Conservation (phyloP, 2,888 invertebrate genomes). For the Mechanitis mazaeus region DNA sequence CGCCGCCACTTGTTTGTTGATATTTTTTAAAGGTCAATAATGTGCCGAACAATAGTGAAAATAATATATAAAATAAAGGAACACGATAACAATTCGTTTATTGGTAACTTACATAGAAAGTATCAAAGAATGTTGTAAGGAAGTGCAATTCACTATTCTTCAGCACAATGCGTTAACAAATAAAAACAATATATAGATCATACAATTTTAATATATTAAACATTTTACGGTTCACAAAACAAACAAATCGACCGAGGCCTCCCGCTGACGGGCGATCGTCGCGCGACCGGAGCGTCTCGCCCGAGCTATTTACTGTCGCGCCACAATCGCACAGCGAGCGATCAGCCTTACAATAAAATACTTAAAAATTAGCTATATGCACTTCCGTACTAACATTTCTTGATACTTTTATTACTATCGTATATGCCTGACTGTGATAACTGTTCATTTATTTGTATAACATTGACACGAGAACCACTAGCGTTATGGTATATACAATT, state of each 20-base stretch:
- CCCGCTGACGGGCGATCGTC: conserved; percentile 4
- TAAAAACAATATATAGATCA: conserved; percentile 43
- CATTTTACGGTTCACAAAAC: conserved; percentile 36
- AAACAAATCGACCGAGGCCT: conserved; percentile 12
- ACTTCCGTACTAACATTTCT: conserved; percentile 59
- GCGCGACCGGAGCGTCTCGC: not conserved
- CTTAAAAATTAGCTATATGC: conserved; percentile 38
- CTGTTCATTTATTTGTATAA: too few species aligned
- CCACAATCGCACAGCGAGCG: conserved; percentile 8
- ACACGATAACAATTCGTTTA: conserved; percentile 25
- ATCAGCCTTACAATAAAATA: conserved; percentile 11
- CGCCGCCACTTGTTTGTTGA: conserved; percentile 10
- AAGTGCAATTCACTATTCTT: conserved; percentile 78
- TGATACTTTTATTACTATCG: conserved; percentile 33
- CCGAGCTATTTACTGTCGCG: not conserved
- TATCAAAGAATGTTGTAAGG: conserved; percentile 54
- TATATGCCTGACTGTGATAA: too few species aligned
- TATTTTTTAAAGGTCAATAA: conserved; percentile 44
- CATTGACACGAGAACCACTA: too few species aligned
- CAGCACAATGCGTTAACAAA: conserved; percentile 57
- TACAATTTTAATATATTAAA: conserved; percentile 61
- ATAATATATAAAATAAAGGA: conserved; percentile 54
- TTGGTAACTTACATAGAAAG: conserved; percentile 25
- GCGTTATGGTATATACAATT: too few species aligned
- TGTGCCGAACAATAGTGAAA: conserved; percentile 93